Conservation (phyloP, 2,888 invertebrate genomes). For the Oscheius myriophilus region DNA sequence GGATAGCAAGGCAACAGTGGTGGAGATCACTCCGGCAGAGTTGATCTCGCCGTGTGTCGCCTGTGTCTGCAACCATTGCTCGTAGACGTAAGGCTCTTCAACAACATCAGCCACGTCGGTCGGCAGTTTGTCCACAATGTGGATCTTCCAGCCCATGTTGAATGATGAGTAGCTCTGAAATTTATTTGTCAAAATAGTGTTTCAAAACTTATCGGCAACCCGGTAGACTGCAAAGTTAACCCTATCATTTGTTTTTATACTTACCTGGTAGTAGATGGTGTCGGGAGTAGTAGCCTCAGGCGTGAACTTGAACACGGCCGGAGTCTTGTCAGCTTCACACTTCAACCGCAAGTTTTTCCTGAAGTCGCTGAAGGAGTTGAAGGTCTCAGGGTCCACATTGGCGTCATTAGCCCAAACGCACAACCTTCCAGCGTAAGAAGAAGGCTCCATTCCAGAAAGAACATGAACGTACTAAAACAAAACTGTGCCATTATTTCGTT, state of each 20-base stretch:
- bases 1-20: background rate
- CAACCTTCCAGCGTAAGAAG: constrained; percentile 79
- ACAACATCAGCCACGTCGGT: constrained; percentile 52
- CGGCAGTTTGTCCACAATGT: constrained; percentile 81
- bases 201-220: background rate
- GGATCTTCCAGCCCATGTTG: constrained; percentile 94
- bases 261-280: constrained; percentile 79
- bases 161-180: constrained; percentile 87
- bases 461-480: constrained; percentile 52
- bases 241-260: background rate
- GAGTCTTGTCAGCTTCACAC: constrained; percentile 77
- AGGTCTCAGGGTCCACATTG: constrained; percentile 76
- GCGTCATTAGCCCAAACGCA: constrained; percentile 80
- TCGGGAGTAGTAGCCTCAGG: constrained; percentile 88
- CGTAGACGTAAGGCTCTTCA: constrained; percentile 61
- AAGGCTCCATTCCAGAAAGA: constrained; percentile 33
- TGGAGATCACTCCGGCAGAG: constrained; percentile 3
- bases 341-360: constrained; percentile 81
- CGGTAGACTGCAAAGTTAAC: background rate
- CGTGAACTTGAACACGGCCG: constrained; percentile 75
- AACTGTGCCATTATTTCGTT: background rate
- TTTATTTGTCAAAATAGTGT: no score
- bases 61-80: constrained; percentile 51
- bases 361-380: constrained; percentile 83
- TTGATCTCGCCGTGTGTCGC: constrained; percentile 11